Percentiles rank a stretch among this genome's conserved stretches.
Conservation (phyloP, 92 coral and sea anemone genomes). For the Epizoanthus scotinus region DNA sequence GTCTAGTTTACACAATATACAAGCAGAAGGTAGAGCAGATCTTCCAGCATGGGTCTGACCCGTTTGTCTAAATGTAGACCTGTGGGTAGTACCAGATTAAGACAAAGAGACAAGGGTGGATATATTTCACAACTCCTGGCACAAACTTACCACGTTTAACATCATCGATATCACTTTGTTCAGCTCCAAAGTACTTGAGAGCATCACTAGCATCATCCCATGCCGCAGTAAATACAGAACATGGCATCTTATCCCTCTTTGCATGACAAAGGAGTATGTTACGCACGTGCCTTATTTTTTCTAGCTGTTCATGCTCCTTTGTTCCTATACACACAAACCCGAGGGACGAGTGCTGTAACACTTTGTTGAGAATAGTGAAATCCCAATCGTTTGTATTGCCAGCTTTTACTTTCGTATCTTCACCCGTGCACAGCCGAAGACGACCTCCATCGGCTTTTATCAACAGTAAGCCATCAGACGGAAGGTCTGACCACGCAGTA, state of each 20-base stretch:
- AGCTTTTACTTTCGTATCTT: neutral
- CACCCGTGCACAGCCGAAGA: neutral
- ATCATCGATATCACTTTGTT: neutral
- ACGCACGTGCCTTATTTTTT: constrained; percentile 40
- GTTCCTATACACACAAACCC: neutral
- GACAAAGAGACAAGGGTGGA: too few relatives aligned
- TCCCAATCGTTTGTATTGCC: constrained; percentile 1
- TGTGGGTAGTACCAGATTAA: too few relatives aligned
- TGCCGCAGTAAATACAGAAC: constrained; percentile 1
- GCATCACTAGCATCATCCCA: constrained; percentile 41
- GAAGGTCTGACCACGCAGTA: constrained; percentile 1
- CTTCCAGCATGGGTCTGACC: too few relatives aligned
- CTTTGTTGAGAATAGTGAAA: neutral
- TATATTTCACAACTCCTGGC: too few relatives aligned
- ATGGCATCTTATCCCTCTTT: constrained; percentile 21
- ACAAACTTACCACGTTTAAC: too few relatives aligned
- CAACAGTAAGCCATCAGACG: neutral
- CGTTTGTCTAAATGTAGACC: too few relatives aligned
- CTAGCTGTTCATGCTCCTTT: constrained; percentile 5
- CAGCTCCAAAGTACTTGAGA: constrained; percentile 24
- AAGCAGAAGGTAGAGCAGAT: too few relatives aligned
- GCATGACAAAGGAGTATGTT: constrained; percentile 43
- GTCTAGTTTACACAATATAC: too few relatives aligned
- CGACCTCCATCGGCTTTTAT: neutral
- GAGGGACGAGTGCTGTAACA: neutral